Evolutionary conservation across 2,888 invertebrate genomes (phyloP).

Genomic region (Salpingus planirostris): DNA sequence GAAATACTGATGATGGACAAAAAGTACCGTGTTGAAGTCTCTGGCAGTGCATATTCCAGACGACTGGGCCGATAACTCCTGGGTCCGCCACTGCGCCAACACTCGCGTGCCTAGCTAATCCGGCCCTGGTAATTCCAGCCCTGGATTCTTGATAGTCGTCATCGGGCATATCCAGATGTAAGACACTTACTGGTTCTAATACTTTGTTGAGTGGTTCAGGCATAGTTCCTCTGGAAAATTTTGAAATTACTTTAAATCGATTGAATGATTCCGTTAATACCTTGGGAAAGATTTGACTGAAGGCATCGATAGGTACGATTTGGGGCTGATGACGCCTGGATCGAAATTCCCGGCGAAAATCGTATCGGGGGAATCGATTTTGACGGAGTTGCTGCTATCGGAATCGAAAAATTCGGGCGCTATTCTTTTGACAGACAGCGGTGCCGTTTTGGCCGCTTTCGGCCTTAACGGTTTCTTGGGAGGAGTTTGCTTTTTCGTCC

Average conservation of each 20-base stretch:
- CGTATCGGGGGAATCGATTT: conserved; percentile 31
- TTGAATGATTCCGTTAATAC: conserved; percentile 33
- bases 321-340: conserved; percentile 46
- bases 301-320: conserved; percentile 79
- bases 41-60: conserved; percentile 74
- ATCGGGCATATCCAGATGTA: conserved; percentile 53
- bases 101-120: conserved; percentile 57
- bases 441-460: conserved; percentile 35
- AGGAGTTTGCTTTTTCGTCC: conserved; percentile 28
- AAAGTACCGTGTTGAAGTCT: conserved; percentile 51
- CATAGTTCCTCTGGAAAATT: conserved; percentile 51
- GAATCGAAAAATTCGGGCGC: conserved; percentile 30
- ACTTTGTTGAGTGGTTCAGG: conserved; percentile 73
- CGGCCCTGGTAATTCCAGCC: conserved; percentile 11
- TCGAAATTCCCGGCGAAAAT: conserved; percentile 26
- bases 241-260: conserved; percentile 3
- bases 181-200: conserved; percentile 68
- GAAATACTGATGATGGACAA: no score
- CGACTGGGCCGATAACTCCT: conserved; percentile 73
- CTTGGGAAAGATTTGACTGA: conserved; percentile 78
- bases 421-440: conserved; percentile 24
- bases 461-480: conserved; percentile 30
- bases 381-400: conserved; percentile 29
- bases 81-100: conserved; percentile 63
- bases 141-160: conserved; percentile 18